These are phyloP conservation scores for Anthopleura xanthogrammica DNA, from an alignment of 92 coral and sea anemone genomes.

Conservation along the genomic window DNA sequence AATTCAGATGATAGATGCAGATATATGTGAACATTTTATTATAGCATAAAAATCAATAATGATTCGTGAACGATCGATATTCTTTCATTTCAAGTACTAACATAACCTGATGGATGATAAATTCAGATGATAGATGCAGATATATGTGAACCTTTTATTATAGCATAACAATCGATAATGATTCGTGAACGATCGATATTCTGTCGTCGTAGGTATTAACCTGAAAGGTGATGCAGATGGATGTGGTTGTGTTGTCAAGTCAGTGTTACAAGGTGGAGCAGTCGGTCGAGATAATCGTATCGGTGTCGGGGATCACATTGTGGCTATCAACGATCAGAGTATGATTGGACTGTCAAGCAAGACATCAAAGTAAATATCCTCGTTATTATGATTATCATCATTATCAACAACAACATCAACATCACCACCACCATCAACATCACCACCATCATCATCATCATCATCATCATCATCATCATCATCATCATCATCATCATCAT, in stretches of 20 bases:
- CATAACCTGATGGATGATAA: constrained; percentile 17
- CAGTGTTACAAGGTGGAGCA: constrained; percentile 92
- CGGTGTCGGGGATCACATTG: constrained; percentile 90
- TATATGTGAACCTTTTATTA: too few species aligned
- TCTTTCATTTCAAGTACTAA: constrained; percentile 49
- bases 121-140: background rate
- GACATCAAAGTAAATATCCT: constrained; percentile 67
- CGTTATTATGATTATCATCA: background rate
- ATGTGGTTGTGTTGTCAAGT: constrained; percentile 89
- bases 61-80: background rate
- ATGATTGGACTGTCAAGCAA: constrained; percentile 83
- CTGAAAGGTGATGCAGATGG: constrained; percentile 89
- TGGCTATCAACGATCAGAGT: constrained; percentile 91
- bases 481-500: background rate
- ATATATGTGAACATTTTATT: too few species aligned
- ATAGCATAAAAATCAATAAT: background rate
- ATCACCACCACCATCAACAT: background rate
- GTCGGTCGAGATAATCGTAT: constrained; percentile 87
- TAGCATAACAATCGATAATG: background rate
- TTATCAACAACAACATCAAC: background rate
- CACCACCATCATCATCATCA: background rate
- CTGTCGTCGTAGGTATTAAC: constrained; percentile 53
- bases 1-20: too few species aligned
- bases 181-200: background rate
- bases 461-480: background rate